phyloP scores from a whole-genome alignment of 2,888 invertebrate genomes.

The Oxystoma pomonae region DNA sequence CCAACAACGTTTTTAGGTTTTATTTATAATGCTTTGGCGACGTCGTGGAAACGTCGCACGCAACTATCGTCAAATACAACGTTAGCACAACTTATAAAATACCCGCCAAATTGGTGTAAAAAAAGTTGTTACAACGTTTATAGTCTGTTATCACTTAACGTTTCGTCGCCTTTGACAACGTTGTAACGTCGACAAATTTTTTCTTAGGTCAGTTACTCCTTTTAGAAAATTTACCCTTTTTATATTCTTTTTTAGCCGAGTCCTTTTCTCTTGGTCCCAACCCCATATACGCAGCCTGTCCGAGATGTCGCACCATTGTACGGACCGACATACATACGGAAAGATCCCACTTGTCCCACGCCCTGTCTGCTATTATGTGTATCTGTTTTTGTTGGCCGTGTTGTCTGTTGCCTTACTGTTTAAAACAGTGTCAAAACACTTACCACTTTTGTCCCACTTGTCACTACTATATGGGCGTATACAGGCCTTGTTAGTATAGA shows the following conservation, averaged over 20 bases:
- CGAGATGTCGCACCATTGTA: constrained; percentile 40
- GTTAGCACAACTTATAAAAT: too few species aligned
- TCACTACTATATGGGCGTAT: constrained; percentile 42
- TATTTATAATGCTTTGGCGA: too few species aligned
- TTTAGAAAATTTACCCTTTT: too few species aligned
- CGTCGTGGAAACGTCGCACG: too few species aligned
- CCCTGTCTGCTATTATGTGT: constrained; percentile 42
- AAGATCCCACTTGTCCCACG: constrained; percentile 40
- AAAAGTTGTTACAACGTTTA: too few species aligned
- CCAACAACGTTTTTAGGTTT: too few species aligned
- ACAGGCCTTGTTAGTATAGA: constrained; percentile 39
- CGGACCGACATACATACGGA: constrained; percentile 38
- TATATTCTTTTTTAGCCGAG: constrained; percentile 32
- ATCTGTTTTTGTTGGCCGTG: constrained; percentile 46
- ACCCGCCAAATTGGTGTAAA: too few species aligned
- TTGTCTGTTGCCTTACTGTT: constrained; percentile 43
- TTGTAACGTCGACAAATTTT: too few species aligned
- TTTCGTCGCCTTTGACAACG: too few species aligned
- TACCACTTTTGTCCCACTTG: constrained; percentile 45
- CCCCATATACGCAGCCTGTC: constrained; percentile 41
- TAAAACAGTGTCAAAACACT: constrained; percentile 43
- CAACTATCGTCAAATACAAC: too few species aligned
- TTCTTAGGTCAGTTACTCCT: too few species aligned
- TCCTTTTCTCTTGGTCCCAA: constrained; percentile 41
- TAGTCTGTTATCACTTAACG: too few species aligned